These are phyloP conservation scores for Arenicola marina DNA, from an alignment of 2,888 invertebrate genomes.

Conservation along the genomic window DNA sequence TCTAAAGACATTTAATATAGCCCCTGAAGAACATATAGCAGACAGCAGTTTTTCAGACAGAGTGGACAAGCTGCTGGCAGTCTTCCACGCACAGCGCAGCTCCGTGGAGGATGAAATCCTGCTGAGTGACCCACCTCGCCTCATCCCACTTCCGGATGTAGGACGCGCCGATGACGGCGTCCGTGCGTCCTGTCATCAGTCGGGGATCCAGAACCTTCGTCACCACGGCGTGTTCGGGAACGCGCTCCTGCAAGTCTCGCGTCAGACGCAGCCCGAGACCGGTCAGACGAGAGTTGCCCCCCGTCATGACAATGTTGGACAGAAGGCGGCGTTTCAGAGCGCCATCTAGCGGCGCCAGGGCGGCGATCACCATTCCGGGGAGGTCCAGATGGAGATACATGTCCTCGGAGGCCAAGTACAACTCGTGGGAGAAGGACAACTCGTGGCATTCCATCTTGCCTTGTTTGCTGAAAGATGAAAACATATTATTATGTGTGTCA, in stretches of 20 bases:
- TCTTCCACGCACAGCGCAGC: not conserved
- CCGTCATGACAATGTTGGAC: slow-evolving; percentile 22
- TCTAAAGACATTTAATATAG: too few relatives aligned
- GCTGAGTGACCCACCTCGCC: slow-evolving; percentile 12
- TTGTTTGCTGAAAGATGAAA: too few relatives aligned
- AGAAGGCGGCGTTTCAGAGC: slow-evolving; percentile 7
- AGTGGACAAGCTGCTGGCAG: slow-evolving; percentile 2
- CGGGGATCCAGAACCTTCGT: slow-evolving; percentile 17
- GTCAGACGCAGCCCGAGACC: slow-evolving; percentile 15
- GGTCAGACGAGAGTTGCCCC: slow-evolving; percentile 21
- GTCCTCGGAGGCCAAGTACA: slow-evolving; percentile 19
- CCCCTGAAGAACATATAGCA: too few relatives aligned
- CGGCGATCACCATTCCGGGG: slow-evolving; percentile 9
- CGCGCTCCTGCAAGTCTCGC: slow-evolving; percentile 12
- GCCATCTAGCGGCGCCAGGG: slow-evolving; percentile 6
- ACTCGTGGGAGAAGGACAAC: slow-evolving; percentile 21
- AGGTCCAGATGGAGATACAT: slow-evolving; percentile 22
- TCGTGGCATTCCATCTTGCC: too few relatives aligned
- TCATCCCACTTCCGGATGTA: slow-evolving; percentile 19
- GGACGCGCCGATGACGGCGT: slow-evolving; percentile 23
- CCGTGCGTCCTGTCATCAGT: slow-evolving; percentile 21
- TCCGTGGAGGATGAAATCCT: slow-evolving; percentile 18
- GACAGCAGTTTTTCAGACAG: too few relatives aligned
- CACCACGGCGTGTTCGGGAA: not conserved
- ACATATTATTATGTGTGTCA: too few relatives aligned